phyloP scores from a whole-genome alignment of 2,797 vertebrate species.

The Sciaenops ocellatus region DNA sequence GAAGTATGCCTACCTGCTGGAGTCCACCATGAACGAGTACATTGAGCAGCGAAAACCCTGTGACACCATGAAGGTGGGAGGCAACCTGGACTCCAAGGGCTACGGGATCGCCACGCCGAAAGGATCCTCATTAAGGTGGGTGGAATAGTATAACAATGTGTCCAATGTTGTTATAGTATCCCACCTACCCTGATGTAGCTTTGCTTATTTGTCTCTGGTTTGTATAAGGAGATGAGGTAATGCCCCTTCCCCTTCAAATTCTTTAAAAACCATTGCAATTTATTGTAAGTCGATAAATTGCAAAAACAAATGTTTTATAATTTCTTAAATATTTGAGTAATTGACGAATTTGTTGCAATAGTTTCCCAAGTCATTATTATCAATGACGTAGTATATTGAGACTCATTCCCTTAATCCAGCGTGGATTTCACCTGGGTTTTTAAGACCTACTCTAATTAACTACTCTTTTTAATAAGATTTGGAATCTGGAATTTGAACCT shows the following conservation, averaged over 20 bases:
- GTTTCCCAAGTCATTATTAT: conserved; percentile 41
- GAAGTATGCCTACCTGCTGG: conserved; percentile 99
- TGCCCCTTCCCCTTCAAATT: conserved; percentile 66
- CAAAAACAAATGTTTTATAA: conserved; percentile 70
- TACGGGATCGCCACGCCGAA: conserved; percentile 99
- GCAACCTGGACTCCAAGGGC: conserved; percentile 99
- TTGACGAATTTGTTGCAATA: conserved; percentile 50
- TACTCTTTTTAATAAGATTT: conserved; percentile 23
- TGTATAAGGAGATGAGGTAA: conserved; percentile 98
- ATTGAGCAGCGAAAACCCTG: conserved; percentile 99
- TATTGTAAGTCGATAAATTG: conserved; percentile 88
- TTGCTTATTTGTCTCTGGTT: conserved; percentile 98
- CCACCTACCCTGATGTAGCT: conserved; percentile 99
- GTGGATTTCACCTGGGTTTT: conserved; percentile 46
- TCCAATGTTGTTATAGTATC: conserved; percentile 99
- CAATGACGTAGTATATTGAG: conserved; percentile 38
- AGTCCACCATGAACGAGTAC: conserved; percentile 99
- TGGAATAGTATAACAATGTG: conserved; percentile 99
- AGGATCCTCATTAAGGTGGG: conserved; percentile 99
- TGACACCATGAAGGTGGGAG: conserved; percentile 99
- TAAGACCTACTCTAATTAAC: conserved; percentile 23
- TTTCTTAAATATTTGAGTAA: conserved; percentile 38
- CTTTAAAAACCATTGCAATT: conserved; percentile 79
- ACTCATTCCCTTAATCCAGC: conserved; percentile 33
- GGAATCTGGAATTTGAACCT: conserved; percentile 54